Conservation (phyloP, 1,140 invertebrate species). For the Drosophila teissieri region DNA sequence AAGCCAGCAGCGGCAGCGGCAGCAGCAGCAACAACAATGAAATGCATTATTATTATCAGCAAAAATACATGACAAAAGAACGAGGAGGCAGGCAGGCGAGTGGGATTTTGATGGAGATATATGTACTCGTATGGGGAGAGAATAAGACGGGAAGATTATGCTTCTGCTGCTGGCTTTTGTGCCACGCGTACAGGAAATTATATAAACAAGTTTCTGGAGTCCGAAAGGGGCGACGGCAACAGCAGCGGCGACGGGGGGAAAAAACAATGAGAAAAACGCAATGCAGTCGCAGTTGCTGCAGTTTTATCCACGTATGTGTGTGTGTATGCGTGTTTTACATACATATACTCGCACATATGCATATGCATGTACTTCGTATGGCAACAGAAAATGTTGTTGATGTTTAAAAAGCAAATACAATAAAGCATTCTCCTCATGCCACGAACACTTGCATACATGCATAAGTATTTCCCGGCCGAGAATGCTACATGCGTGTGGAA, state of each 20-base stretch:
- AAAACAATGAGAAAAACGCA: constrained; percentile 77
- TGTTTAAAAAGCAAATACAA: constrained; percentile 73
- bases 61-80: constrained; percentile 78
- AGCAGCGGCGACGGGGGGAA: constrained; percentile 3
- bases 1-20: constrained; percentile 6
- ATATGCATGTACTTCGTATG: constrained; percentile 49
- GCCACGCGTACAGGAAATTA: constrained; percentile 80
- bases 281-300: constrained; percentile 62
- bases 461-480: constrained; percentile 30
- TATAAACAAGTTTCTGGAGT: constrained; percentile 71
- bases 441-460: constrained; percentile 28
- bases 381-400: constrained; percentile 73
- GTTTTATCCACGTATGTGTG: constrained; percentile 17
- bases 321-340: too few species aligned
- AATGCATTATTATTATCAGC: constrained; percentile 81
- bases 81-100: constrained; percentile 7
- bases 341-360: background rate
- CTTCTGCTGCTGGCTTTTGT: constrained; percentile 55
- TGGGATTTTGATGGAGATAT: constrained; percentile 10
- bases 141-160: constrained; percentile 57
- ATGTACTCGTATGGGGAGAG: background rate
- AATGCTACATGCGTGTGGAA: constrained; percentile 56
- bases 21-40: constrained; percentile 47
- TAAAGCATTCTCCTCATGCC: constrained; percentile 55
- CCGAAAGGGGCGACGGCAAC: background rate